Evolutionary conservation across 1,140 invertebrate species (phyloP).

Genomic region (Euwallacea fornicatus): DNA sequence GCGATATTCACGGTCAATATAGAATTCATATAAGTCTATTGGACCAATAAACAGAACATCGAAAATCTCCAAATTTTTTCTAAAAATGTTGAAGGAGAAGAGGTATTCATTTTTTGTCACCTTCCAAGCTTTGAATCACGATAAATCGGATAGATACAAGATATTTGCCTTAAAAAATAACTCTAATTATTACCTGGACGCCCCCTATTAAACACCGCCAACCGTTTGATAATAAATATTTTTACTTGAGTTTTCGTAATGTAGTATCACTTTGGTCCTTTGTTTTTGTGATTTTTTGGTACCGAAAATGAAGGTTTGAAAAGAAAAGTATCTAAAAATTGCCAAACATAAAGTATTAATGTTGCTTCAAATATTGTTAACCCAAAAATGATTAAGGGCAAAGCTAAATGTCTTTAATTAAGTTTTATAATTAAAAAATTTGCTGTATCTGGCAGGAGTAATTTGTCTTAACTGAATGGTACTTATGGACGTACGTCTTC

Average conservation of each 20-base stretch:
- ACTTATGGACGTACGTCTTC: too few relatives aligned
- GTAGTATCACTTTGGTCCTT: too few relatives aligned
- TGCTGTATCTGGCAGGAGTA: conserved; percentile 23
- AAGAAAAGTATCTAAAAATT: not conserved
- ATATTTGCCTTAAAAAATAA: too few relatives aligned
- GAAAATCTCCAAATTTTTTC: too few relatives aligned
- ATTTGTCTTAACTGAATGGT: conserved; percentile 28
- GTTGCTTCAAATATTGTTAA: not conserved
- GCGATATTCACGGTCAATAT: too few relatives aligned
- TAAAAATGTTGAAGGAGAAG: too few relatives aligned
- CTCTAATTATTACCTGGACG: not conserved
- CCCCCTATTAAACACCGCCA: not conserved
- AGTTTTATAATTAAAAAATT: conserved; percentile 20
- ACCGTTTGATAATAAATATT: not conserved
- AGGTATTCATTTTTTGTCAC: too few relatives aligned
- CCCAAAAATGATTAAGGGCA: not conserved
- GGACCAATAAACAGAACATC: too few relatives aligned
- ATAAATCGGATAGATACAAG: too few relatives aligned
- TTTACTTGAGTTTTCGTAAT: not conserved
- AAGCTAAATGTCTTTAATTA: conserved; percentile 5
- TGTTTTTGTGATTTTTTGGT: too few relatives aligned
- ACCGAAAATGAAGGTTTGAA: not conserved
- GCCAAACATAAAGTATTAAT: not conserved
- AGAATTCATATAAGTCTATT: too few relatives aligned
- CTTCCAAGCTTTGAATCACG: too few relatives aligned